These are phyloP conservation scores for Falco peregrinus DNA, from an alignment of 2,797 vertebrate species.

Conservation along the genomic window DNA sequence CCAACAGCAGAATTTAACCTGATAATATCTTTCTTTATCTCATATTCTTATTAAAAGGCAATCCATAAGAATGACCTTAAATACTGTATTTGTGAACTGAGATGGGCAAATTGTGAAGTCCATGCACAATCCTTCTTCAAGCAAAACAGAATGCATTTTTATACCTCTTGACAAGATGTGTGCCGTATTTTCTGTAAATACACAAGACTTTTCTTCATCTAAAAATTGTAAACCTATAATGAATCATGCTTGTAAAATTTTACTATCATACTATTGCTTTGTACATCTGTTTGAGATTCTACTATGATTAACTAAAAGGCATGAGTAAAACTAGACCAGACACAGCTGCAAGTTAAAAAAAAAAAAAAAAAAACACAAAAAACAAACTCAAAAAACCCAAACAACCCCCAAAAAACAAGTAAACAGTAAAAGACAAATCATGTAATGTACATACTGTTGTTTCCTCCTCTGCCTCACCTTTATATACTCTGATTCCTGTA, in stretches of 20 bases:
- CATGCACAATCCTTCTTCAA: not conserved
- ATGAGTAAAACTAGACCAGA: slow-evolving; percentile 55
- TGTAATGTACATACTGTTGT: not conserved
- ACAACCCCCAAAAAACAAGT: not conserved
- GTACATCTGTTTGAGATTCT: slow-evolving; percentile 49
- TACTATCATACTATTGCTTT: slow-evolving; percentile 36
- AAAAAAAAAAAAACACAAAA: not conserved
- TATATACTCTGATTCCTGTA: not conserved
- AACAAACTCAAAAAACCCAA: too few relatives aligned
- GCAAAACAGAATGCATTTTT: slow-evolving; percentile 26
- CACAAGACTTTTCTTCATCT: slow-evolving; percentile 22
- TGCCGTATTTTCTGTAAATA: slow-evolving; percentile 50
- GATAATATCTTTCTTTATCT: slow-evolving; percentile 6
- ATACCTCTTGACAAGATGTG: not conserved
- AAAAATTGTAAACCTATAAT: slow-evolving; percentile 37
- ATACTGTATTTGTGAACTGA: not conserved
- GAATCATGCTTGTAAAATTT: slow-evolving; percentile 50
- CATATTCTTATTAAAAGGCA: not conserved
- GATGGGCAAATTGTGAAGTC: not conserved
- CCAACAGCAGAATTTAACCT: slow-evolving; percentile 7
- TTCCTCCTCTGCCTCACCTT: not conserved
- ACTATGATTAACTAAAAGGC: slow-evolving; percentile 18
- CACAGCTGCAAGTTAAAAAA: slow-evolving; percentile 33
- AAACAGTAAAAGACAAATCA: slow-evolving; percentile 2
- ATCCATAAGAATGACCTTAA: slow-evolving; percentile 4